Conservation (phyloP, 2,113 vertebrate genomes). For the Piprites chloris region DNA sequence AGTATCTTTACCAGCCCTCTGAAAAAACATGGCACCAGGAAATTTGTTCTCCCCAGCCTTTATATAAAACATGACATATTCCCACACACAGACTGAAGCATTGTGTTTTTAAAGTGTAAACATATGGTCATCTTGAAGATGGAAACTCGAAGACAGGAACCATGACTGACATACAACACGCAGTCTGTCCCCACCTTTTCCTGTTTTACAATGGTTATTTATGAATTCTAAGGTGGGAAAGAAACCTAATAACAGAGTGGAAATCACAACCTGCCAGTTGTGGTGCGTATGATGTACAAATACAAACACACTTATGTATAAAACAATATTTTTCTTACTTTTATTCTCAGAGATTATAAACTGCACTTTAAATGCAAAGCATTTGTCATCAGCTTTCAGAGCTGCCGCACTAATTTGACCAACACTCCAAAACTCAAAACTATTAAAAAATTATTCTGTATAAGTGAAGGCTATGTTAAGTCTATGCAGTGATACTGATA, state of each 20-base stretch:
- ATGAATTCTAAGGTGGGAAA: background rate
- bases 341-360: background rate
- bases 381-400: background rate
- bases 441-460: background rate
- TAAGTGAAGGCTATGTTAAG: background rate
- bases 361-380: background rate
- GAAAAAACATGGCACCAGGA: background rate
- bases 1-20: background rate
- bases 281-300: background rate
- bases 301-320: background rate
- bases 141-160: background rate
- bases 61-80: background rate
- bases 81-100: background rate
- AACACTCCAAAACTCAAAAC: background rate
- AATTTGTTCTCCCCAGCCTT: background rate
- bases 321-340: background rate
- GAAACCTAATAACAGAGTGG: background rate
- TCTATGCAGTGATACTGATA: background rate
- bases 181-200: background rate
- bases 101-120: fast-evolving
- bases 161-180: background rate
- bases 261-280: background rate
- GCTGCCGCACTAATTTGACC: background rate
- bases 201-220: background rate
- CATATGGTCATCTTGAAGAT: background rate